Conservation (phyloP, 2,888 invertebrate genomes). For the Folsomia manolachei region DNA sequence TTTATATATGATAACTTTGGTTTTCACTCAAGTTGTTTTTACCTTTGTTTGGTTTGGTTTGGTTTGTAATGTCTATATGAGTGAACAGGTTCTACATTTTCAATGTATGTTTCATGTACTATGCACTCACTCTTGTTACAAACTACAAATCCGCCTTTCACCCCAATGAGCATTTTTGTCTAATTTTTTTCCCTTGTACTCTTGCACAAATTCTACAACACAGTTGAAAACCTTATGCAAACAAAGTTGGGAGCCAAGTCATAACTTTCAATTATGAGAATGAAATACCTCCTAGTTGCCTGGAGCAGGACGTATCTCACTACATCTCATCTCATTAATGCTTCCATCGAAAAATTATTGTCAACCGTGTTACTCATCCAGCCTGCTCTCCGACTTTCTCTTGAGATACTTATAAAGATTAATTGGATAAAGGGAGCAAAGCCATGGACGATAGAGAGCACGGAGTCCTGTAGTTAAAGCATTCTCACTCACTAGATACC, state of each 20-base stretch:
- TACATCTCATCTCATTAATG: constrained; percentile 24
- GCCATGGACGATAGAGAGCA: neutral
- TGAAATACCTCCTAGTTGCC: constrained; percentile 1
- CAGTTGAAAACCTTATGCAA: constrained; percentile 6
- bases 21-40: constrained; percentile 20
- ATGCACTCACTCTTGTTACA: constrained; percentile 9
- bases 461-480: constrained; percentile 7
- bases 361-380: constrained; percentile 21
- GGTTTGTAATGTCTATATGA: constrained; percentile 13
- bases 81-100: neutral
- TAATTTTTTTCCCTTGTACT: constrained; percentile 12
- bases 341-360: constrained; percentile 24
- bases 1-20: constrained; percentile 15
- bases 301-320: constrained; percentile 14
- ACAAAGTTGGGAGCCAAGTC: constrained; percentile 18
- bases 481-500: constrained; percentile 6
- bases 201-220: neutral
- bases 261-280: constrained; percentile 20
- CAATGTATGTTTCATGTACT: neutral
- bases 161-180: constrained; percentile 6
- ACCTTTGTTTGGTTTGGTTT: neutral
- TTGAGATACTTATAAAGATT: constrained; percentile 21
- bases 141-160: constrained; percentile 8
- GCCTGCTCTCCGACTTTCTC: constrained; percentile 18
- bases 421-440: constrained; percentile 22